Evolutionary conservation across 2,888 invertebrate species (phyloP).

Genomic region (Corbicula japonica): DNA sequence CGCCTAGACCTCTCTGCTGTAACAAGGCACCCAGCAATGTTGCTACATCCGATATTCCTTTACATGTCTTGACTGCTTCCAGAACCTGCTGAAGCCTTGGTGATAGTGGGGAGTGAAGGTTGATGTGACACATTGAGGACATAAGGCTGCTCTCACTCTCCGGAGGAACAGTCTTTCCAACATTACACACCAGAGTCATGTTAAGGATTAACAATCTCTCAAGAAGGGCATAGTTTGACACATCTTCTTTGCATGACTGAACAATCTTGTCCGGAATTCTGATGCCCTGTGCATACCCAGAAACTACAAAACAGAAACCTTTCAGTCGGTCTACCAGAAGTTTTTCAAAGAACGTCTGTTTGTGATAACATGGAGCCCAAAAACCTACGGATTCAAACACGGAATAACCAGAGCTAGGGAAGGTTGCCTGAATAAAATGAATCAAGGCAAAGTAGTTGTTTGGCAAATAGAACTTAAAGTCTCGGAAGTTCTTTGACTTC

Average conservation of each 20-base stretch:
- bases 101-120: constrained; percentile 47
- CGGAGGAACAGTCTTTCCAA: constrained; percentile 60
- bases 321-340: constrained; percentile 52
- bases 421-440: constrained; percentile 65
- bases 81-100: constrained; percentile 53
- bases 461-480: constrained; percentile 64
- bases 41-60: constrained; percentile 60
- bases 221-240: constrained; percentile 47
- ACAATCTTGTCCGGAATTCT: constrained; percentile 50
- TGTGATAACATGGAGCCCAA: constrained; percentile 33
- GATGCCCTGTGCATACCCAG: constrained; percentile 41
- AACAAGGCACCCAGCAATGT: constrained; percentile 46
- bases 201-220: constrained; percentile 72
- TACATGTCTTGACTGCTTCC: constrained; percentile 38
- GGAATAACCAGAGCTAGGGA: constrained; percentile 40
- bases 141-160: constrained; percentile 58
- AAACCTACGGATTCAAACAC: constrained; percentile 33
- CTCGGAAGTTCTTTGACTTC: constrained; percentile 32
- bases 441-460: constrained; percentile 63
- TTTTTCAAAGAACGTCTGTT: neutral
- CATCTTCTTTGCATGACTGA: constrained; percentile 14
- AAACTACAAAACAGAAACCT: constrained; percentile 53
- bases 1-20: constrained; percentile 43
- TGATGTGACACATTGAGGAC: constrained; percentile 49
- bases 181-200: constrained; percentile 70